Conservation (phyloP, 2,797 vertebrate genomes). For the Falco berigora region DNA sequence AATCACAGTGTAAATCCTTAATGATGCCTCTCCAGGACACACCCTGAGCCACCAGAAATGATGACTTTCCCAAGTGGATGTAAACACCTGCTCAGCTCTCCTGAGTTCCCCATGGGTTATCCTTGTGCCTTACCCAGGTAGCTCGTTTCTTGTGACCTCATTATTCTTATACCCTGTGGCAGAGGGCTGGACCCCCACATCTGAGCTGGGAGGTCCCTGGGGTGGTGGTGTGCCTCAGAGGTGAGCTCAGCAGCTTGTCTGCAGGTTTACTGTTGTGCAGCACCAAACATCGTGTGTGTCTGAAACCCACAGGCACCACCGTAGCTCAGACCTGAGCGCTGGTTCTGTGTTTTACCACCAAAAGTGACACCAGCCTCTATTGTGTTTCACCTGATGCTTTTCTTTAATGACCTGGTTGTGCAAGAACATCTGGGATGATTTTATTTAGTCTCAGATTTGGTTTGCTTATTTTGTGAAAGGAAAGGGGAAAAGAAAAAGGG, state of each 20-base stretch:
- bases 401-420: background rate
- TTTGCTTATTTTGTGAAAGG: background rate
- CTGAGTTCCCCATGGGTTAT: background rate
- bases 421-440: background rate
- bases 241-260: background rate
- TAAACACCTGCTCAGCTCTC: background rate
- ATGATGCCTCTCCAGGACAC: background rate
- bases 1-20: background rate
- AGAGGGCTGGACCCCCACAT: background rate
- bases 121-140: background rate
- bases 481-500: background rate
- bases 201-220: background rate
- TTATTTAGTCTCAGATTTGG: background rate
- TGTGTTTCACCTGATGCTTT: background rate
- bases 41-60: background rate
- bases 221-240: background rate
- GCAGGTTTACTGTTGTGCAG: background rate
- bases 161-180: background rate
- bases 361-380: background rate
- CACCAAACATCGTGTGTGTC: rapidly evolving
- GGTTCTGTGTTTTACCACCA: background rate
- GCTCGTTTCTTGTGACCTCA: background rate
- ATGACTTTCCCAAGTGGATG: background rate
- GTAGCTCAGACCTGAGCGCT: background rate
- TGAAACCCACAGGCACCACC: background rate